Conservation (phyloP, 2,797 vertebrate species). For the Danio tinwini region DNA sequence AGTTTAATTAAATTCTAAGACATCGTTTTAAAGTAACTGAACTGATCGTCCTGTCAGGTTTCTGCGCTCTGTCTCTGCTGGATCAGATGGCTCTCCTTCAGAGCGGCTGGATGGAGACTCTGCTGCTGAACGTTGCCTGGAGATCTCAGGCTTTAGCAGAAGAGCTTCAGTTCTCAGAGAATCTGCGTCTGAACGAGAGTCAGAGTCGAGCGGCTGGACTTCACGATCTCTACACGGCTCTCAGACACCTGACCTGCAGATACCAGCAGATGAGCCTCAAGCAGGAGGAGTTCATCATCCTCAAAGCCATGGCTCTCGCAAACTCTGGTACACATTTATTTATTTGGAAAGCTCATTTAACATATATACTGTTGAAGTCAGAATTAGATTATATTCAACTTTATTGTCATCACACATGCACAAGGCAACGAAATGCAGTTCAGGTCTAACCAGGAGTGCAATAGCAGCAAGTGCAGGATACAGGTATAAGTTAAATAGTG, state of each 20-base stretch:
- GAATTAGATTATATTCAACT: no score
- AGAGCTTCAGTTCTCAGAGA: conserved; percentile 73
- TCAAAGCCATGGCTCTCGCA: conserved; percentile 76
- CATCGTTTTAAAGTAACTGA: no score
- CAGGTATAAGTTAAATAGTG: no score
- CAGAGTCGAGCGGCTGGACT: conserved; percentile 70
- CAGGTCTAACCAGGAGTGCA: no score
- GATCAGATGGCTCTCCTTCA: conserved; percentile 80
- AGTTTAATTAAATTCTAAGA: no score
- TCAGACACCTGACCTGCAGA: conserved; percentile 70
- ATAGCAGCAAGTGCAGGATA: no score
- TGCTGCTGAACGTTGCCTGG: conserved; percentile 76
- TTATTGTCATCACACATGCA: no score
- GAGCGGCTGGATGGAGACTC: conserved; percentile 79
- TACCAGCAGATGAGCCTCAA: conserved; percentile 73
- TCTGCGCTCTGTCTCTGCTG: conserved; percentile 73
- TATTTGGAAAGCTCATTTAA: neutral
- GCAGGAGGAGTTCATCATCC: conserved; percentile 70
- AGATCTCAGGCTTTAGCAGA: conserved; percentile 65
- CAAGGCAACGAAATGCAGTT: no score
- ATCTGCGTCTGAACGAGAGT: conserved; percentile 67
- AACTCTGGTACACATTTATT: conserved; percentile 70
- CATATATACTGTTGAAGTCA: no score
- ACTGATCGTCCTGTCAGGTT: conserved; percentile 62
- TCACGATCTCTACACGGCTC: conserved; percentile 67